Evolutionary conservation across 2,113 vertebrate genomes (phyloP), one percentile per base, ranked within the genome.

Genomic region (Austrofundulus limnaeus): DNA sequence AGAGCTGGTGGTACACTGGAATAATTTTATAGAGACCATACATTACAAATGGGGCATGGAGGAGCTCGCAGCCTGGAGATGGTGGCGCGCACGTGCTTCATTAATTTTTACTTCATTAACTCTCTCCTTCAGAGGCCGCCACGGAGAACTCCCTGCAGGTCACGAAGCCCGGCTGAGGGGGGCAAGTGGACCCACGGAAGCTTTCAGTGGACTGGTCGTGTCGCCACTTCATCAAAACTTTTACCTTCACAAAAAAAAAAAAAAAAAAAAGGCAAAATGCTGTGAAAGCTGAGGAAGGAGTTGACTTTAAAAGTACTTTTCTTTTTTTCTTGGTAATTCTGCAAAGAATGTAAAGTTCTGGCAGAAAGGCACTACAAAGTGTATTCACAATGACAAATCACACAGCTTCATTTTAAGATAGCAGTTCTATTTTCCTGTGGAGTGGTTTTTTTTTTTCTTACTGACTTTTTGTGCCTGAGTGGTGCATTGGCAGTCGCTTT

Each of bases 21-120:
- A 85, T 92, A 90, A 93, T 95, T 94, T 94, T 93, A 92, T 94
- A 92, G 88, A 92, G 87, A 87, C 93, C 91, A 86, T 93, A 91
- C 87, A 85, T 90, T 88, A 94, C 90, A 90, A 94, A 93, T 85
- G 92, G 89, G 92, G 87, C 83, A 92, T 64, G 42, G 91, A 92
- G 81, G 90, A 87, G 79, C 89, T 89, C 83, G 89, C 90, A 85
- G 90, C 90, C 85, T 88, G 90, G 86, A 91, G 87, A 82, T 85
- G 89, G 85, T 90, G 90, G 66, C 87, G 82, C 79, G 93, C 90
- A 77, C 46, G 81, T 87, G 90, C 90, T 92, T 94, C 92, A 91
- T 92, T 92, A 91, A 91, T 93, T 91, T 93, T 94, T 90, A 92
- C 88, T 89, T 90, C 91, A 90, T 93, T 94, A 92, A 90, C 90